phyloP scores from a whole-genome alignment of 2,113 vertebrate genomes.

The Coptodon bakossiorum region DNA sequence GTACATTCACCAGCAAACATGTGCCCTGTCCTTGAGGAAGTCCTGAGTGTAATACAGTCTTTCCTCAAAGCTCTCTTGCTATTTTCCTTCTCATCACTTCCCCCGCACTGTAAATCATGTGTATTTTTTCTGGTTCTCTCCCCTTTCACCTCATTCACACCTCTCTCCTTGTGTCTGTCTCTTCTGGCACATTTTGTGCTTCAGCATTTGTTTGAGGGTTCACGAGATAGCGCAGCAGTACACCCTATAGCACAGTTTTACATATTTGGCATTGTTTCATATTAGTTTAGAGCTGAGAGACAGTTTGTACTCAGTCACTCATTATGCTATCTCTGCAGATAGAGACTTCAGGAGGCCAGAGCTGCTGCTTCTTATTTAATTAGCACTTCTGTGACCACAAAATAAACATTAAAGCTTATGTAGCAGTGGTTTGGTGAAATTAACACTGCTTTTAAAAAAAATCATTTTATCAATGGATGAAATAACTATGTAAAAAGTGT shows the following conservation, averaged over 20 bases:
- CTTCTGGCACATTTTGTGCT: conserved; percentile 46
- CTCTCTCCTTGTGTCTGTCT: neutral
- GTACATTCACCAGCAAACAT: neutral
- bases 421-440: neutral
- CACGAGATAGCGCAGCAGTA: conserved; percentile 4
- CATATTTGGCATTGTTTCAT: neutral
- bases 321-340: neutral
- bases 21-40: neutral
- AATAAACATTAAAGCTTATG: neutral
- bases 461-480: neutral
- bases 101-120: neutral
- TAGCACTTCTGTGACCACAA: neutral
- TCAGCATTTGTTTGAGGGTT: conserved; percentile 21
- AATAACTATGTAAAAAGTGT: neutral
- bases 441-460: neutral
- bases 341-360: neutral
- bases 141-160: neutral
- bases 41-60: neutral
- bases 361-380: neutral
- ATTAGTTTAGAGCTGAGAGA: conserved; percentile 9
- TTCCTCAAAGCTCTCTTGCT: neutral
- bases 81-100: neutral
- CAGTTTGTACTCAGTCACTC: neutral
- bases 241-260: neutral
- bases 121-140: neutral